Evolutionary conservation across 2,113 vertebrate genomes (phyloP), one percentile per base, ranked within the genome.

Genomic region (Speoplatyrhinus poulsoni): DNA sequence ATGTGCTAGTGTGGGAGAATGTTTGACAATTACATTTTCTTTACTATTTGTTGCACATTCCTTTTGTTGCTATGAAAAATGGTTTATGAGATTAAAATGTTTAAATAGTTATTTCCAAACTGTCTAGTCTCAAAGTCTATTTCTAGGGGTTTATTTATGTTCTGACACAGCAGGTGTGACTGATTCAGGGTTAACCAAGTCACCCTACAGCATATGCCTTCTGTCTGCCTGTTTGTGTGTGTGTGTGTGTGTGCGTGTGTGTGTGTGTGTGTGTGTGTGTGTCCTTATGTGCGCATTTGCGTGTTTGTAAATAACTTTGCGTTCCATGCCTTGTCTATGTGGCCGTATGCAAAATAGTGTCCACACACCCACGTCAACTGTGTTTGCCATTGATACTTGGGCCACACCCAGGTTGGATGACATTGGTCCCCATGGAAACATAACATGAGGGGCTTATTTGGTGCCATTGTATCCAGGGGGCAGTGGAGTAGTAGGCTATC

Each of bases 371-470:
- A 46, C 13, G 72, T 77, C 71, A 78, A 75, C 70, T 65, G 63
- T 75, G 80, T 75, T 70, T 76, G 71, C 72, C 17, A 61, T 67
- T 32, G 60, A 72, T 67, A 64, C 63, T n/a, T 57, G 15, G 41
- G 80, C 79, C 83, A 82, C 82, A 1, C 88, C 88, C 77, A 3
- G 79, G 71, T 88, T 73, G 74, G 80, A 73, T 90, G 90, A 84
- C 87, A 79, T 26, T n/a, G 58, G 85, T 91, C 76, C 54, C 85
- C 74, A 91, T 84, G 80, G 87, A 62, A 83, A 91, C 88, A 83
- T 62, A 86, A 86, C 81, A 87, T 1, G 46, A 80, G 1, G 55
- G 70, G 66, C 65, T 65, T 80, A 86, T 91, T 83, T 75, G 80
- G 86, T 88, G 76, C 85, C 84, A 72, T 66, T 75, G 71, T 86